phyloP scores from a whole-genome alignment of 2,797 vertebrate genomes.

The Percopsis omiscomaycus region DNA sequence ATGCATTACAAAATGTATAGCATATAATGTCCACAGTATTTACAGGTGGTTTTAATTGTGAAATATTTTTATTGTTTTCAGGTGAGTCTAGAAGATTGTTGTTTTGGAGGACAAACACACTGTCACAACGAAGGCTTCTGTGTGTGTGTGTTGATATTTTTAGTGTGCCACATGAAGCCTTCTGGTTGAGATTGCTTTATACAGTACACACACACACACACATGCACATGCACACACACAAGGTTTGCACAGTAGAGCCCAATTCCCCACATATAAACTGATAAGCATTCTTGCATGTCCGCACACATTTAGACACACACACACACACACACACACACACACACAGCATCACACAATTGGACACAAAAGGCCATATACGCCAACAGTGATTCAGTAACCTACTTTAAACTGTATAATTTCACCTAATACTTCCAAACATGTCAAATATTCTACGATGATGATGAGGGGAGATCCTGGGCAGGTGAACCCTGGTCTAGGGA shows the following conservation, averaged over 20 bases:
- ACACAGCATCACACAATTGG: no score
- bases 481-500: no score
- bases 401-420: no score
- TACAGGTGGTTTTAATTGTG: neutral
- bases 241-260: neutral
- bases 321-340: constrained; percentile 5
- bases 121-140: no score
- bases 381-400: neutral
- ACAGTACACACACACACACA: constrained; percentile 17
- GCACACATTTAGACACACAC: neutral
- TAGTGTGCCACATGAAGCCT: constrained; percentile 41
- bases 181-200: constrained; percentile 45
- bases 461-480: no score
- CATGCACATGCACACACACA: constrained; percentile 7
- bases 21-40: constrained; percentile 15
- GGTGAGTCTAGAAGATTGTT: neutral
- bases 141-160: constrained; percentile 15
- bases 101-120: no score
- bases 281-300: neutral
- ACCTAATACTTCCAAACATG: no score
- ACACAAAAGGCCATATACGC: constrained; percentile 14
- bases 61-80: neutral
- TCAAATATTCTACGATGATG: no score
- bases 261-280: neutral
- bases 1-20: constrained; percentile 74